Percentiles rank a stretch among this genome's conserved stretches.
Conservation (phyloP, 2,888 invertebrate genomes). For the Caenorhabditis sp. region DNA sequence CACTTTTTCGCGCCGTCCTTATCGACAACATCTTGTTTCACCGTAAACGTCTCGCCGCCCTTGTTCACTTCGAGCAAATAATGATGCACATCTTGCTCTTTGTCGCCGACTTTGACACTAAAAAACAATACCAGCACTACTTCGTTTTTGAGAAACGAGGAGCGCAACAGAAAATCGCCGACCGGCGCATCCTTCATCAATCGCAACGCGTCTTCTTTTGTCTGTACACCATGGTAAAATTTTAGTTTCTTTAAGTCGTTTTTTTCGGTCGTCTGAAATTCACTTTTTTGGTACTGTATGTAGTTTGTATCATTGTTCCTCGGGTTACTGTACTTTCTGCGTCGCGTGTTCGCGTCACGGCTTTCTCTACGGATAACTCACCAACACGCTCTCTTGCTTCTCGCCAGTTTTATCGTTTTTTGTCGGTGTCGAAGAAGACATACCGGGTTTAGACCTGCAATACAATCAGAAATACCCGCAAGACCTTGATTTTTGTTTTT, state of each 20-base stretch:
- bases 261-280: not conserved
- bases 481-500: no score
- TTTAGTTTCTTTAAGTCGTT: slow-evolving; percentile 15
- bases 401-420: no score
- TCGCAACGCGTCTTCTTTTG: slow-evolving; percentile 21
- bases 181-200: slow-evolving; percentile 21
- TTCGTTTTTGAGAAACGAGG: slow-evolving; percentile 13
- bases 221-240: slow-evolving; percentile 35
- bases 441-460: no score
- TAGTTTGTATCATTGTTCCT: no score
- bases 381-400: no score
- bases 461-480: no score
- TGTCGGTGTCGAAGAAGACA: no score
- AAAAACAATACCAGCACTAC: slow-evolving; percentile 22
- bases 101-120: slow-evolving; percentile 12
- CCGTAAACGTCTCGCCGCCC: slow-evolving; percentile 5
- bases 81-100: slow-evolving; percentile 18
- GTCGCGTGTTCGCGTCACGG: no score
- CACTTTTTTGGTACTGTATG: no score
- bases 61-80: slow-evolving; percentile 11
- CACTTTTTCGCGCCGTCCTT: not conserved
- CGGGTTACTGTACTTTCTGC: no score
- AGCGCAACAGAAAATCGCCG: slow-evolving; percentile 21
- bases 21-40: slow-evolving; percentile 19
- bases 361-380: no score